These are phyloP conservation scores for Ormyrus rosae DNA, from an alignment of 2,888 invertebrate species.

Conservation along the genomic window DNA sequence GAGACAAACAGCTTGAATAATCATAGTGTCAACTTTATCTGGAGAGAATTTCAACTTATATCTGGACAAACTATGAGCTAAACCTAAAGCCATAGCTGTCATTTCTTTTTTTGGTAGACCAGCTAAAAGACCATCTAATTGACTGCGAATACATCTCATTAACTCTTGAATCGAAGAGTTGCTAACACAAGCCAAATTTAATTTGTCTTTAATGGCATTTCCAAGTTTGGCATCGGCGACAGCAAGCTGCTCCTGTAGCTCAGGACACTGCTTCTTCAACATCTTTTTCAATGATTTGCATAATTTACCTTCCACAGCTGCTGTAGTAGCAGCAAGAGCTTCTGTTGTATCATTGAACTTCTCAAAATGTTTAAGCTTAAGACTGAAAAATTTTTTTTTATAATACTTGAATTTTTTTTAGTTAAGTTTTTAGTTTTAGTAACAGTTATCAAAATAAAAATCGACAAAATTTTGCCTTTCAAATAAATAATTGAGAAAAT, in stretches of 20 bases:
- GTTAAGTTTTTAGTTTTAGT: not conserved
- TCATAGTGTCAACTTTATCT: slow-evolving; percentile 99
- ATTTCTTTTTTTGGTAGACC: slow-evolving; percentile 94
- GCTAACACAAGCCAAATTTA: slow-evolving; percentile 90
- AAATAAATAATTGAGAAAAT: slow-evolving; percentile 13
- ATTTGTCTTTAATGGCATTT: slow-evolving; percentile 95
- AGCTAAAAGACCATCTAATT: slow-evolving; percentile 91
- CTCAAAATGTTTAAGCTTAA: slow-evolving; percentile 96
- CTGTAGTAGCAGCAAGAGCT: slow-evolving; percentile 94
- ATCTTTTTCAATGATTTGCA: slow-evolving; percentile 95
- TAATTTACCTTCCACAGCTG: slow-evolving; percentile 96
- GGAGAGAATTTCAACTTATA: slow-evolving; percentile 99
- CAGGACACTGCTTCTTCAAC: slow-evolving; percentile 89
- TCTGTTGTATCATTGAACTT: slow-evolving; percentile 98
- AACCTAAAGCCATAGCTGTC: slow-evolving; percentile 96
- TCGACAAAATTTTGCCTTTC: not conserved
- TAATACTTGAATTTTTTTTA: not conserved
- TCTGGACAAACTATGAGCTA: slow-evolving; percentile 93
- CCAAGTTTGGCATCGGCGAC: slow-evolving; percentile 98
- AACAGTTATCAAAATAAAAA: slow-evolving; percentile 1
- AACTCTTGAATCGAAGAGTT: slow-evolving; percentile 90
- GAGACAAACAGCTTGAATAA: slow-evolving; percentile 95
- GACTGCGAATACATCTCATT: slow-evolving; percentile 96
- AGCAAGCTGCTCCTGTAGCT: slow-evolving; percentile 90
- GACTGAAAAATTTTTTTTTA: slow-evolving; percentile 78